phyloP scores from a whole-genome alignment of 1,140 invertebrate species.

The Penaeus chinensis region DNA sequence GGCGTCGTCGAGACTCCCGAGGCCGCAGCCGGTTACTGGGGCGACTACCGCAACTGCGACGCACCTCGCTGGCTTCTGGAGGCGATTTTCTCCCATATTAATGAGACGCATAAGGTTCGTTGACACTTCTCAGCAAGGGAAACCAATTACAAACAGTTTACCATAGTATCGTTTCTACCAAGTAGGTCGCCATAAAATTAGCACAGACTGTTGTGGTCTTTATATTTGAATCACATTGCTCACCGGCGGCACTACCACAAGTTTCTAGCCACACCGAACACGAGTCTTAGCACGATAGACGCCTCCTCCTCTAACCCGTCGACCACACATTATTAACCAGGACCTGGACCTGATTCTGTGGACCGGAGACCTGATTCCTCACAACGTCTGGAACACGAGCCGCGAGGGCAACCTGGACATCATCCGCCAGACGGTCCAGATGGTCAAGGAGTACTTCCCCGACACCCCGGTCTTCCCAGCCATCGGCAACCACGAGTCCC shows the following conservation, averaged over 20 bases:
- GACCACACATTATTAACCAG: conserved; percentile 21
- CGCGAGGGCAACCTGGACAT: conserved; percentile 75
- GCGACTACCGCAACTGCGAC: conserved; percentile 81
- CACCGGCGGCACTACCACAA: too few relatives aligned
- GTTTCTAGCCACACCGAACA: too few relatives aligned
- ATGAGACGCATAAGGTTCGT: conserved; percentile 64
- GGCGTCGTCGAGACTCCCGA: conserved; percentile 62
- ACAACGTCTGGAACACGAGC: conserved; percentile 66
- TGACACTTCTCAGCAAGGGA: background rate
- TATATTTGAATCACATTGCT: background rate
- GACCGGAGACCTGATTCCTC: conserved; percentile 64
- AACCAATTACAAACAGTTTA: background rate
- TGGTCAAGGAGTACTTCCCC: conserved; percentile 75
- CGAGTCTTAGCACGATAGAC: too few relatives aligned
- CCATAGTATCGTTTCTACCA: background rate
- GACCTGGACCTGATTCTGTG: conserved; percentile 65
- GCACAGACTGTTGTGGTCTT: background rate
- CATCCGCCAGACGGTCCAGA: conserved; percentile 73
- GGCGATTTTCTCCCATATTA: conserved; percentile 69
- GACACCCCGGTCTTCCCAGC: conserved; percentile 78
- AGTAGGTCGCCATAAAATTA: background rate
- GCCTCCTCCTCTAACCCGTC: too few relatives aligned
- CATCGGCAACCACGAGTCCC: conserved; percentile 89
- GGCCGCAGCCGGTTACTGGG: conserved; percentile 80
- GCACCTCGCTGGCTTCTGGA: conserved; percentile 76